These are phyloP conservation scores for Diorhabda sublineata DNA, from an alignment of 1,140 invertebrate genomes.

Conservation along the genomic window DNA sequence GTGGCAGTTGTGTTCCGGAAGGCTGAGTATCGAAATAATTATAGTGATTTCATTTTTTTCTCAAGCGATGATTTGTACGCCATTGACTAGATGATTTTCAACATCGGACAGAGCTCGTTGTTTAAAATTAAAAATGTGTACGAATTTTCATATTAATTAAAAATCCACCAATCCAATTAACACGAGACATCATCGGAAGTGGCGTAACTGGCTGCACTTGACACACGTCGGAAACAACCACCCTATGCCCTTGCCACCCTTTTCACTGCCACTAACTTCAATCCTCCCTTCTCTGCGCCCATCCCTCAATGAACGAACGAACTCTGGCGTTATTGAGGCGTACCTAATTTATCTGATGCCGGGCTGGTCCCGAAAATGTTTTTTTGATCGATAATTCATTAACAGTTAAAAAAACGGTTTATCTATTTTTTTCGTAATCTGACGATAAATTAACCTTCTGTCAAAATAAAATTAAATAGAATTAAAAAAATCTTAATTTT, in stretches of 20 bases:
- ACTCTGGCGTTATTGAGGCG: constrained; percentile 26
- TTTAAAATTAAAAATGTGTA: constrained; percentile 25
- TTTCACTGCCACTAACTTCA: constrained; percentile 10
- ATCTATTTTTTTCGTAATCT: background rate
- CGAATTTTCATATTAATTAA: constrained; percentile 48
- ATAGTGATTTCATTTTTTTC: too few relatives aligned
- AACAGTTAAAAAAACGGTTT: constrained; percentile 1
- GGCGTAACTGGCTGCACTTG: constrained; percentile 44
- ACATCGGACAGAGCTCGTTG: constrained; percentile 16
- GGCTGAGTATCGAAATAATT: background rate
- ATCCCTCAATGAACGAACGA: constrained; percentile 18
- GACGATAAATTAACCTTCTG: too few relatives aligned
- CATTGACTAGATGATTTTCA: constrained; percentile 1
- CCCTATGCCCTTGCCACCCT: constrained; percentile 28
- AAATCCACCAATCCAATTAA: constrained; percentile 47
- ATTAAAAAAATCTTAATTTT: too few relatives aligned
- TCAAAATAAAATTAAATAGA: too few relatives aligned
- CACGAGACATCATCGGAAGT: constrained; percentile 43
- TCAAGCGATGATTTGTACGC: background rate
- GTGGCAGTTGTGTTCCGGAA: too few relatives aligned
- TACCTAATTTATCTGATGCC: constrained; percentile 30
- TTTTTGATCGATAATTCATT: constrained; percentile 13
- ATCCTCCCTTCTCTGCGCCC: constrained; percentile 6
- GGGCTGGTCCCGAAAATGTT: constrained; percentile 19
- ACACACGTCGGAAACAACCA: constrained; percentile 43